These are phyloP conservation scores for Euglossa dilemma DNA, from an alignment of 1,140 invertebrate genomes.

Conservation along the genomic window DNA sequence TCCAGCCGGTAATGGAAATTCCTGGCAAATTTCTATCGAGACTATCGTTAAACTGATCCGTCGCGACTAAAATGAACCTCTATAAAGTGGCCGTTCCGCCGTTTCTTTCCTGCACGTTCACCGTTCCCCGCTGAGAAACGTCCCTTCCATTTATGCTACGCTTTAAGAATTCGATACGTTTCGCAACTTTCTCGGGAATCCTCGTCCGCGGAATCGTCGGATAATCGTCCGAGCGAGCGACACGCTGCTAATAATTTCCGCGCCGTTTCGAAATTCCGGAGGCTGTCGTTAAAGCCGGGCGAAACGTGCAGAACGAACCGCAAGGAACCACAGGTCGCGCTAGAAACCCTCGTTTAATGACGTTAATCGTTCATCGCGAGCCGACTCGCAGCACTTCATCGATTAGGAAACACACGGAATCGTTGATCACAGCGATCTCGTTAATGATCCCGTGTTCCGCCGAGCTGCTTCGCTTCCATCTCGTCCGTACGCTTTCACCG, in stretches of 20 bases:
- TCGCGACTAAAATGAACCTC: slow-evolving; percentile 1
- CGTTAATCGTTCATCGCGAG: slow-evolving; percentile 37
- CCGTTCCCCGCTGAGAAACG: not conserved
- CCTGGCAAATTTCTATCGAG: slow-evolving; percentile 62
- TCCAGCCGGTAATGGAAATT: slow-evolving; percentile 65
- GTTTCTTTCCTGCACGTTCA: not conserved
- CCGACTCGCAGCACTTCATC: not conserved
- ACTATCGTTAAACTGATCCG: slow-evolving; percentile 15
- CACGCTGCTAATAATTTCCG: no score
- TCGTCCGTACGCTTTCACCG: no score
- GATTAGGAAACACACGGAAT: slow-evolving; percentile 19
- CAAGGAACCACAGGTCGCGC: not conserved
- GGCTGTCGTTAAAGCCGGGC: not conserved
- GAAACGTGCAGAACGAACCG: not conserved
- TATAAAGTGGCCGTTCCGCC: not conserved
- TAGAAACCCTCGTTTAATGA: not conserved
- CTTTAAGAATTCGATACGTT: no score
- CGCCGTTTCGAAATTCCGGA: not conserved
- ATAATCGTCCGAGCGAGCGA: no score
- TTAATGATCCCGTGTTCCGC: slow-evolving; percentile 26
- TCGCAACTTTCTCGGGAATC: no score
- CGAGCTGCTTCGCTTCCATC: not conserved
- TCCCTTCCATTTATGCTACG: no score
- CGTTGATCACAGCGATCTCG: slow-evolving; percentile 1
- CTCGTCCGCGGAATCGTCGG: no score